Conservation (phyloP, 2,888 invertebrate genomes). For the Ommatoiulus sabulosus region DNA sequence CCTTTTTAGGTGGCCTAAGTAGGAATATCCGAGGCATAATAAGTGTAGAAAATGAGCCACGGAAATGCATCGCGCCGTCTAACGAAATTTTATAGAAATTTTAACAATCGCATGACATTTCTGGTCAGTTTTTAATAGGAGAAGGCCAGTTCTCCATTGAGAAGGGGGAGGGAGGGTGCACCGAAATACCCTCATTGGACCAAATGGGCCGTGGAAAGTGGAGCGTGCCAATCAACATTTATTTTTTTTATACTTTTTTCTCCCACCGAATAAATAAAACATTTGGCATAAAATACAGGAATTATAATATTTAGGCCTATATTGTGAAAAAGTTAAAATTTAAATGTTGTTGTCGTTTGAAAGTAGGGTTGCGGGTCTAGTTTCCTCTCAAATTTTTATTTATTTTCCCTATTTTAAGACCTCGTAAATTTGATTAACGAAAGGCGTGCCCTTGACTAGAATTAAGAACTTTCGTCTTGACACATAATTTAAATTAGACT, state of each 20-base stretch:
- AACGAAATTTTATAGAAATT: neutral
- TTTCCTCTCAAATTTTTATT: too few relatives aligned
- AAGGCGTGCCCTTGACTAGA: conserved; percentile 21
- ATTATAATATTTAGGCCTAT: conserved; percentile 34
- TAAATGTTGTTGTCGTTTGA: neutral
- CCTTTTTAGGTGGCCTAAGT: neutral
- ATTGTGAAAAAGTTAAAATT: neutral
- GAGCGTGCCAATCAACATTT: neutral
- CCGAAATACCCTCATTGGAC: neutral
- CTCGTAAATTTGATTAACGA: conserved; percentile 19
- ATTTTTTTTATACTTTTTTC: neutral
- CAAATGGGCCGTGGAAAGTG: conserved; percentile 24
- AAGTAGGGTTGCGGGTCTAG: conserved; percentile 13
- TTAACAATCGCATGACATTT: too few relatives aligned
- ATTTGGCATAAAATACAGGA: conserved; percentile 34
- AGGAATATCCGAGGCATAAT: neutral
- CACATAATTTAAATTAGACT: neutral
- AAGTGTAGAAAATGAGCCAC: too few relatives aligned
- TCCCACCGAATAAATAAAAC: neutral
- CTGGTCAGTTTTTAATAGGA: too few relatives aligned
- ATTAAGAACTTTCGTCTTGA: neutral
- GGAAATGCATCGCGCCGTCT: too few relatives aligned
- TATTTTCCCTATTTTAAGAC: neutral
- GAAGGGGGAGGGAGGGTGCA: neutral
- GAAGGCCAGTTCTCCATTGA: neutral